phyloP scores from a whole-genome alignment of 2,797 vertebrate species.

The Chrosomus eos region DNA sequence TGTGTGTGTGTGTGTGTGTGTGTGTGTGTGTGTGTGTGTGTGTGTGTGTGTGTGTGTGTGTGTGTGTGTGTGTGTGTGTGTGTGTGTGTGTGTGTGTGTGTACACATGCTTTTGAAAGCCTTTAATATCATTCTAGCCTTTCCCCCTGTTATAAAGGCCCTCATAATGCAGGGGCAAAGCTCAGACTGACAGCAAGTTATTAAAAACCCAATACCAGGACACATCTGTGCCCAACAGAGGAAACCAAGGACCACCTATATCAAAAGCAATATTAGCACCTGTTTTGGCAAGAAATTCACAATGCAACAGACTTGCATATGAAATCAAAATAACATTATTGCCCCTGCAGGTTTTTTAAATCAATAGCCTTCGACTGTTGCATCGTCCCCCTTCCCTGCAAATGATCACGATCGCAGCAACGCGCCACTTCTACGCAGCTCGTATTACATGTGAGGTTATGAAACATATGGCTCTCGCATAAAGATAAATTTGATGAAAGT shows the following conservation, averaged over 20 bases:
- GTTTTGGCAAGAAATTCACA: conserved; percentile 74
- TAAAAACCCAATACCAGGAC: conserved; percentile 78
- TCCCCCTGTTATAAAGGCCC: conserved; percentile 72
- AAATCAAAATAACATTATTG: conserved; percentile 72
- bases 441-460: conserved; percentile 70
- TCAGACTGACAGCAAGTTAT: conserved; percentile 82
- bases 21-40: background rate
- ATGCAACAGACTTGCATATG: conserved; percentile 75
- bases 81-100: background rate
- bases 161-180: conserved; percentile 67
- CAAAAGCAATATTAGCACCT: conserved; percentile 79
- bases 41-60: background rate
- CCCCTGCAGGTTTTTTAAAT: conserved; percentile 52
- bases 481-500: conserved; percentile 76
- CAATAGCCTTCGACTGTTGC: conserved; percentile 47
- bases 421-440: conserved; percentile 63
- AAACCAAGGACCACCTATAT: conserved; percentile 72
- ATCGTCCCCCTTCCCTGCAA: conserved; percentile 68
- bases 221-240: conserved; percentile 79
- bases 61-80: background rate
- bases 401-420: conserved; percentile 56
- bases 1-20: background rate
- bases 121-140: conserved; percentile 71
- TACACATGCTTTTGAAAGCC: conserved; percentile 42
- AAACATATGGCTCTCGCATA: conserved; percentile 74